phyloP scores from a whole-genome alignment of 2,888 invertebrate genomes.

The Thysanoteuthis rhombus region DNA sequence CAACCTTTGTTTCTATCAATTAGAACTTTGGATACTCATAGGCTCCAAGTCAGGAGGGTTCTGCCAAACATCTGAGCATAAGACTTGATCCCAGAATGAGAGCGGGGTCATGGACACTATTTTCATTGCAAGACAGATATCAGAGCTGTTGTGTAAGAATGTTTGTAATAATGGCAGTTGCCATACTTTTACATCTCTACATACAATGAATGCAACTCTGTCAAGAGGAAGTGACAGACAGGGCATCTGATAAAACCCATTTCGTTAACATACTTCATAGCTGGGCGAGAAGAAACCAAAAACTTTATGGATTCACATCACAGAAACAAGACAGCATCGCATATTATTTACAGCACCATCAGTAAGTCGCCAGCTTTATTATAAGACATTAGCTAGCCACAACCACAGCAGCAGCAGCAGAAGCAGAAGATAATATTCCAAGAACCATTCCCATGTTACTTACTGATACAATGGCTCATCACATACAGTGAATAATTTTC shows the following conservation, averaged over 20 bases:
- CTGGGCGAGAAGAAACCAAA: not conserved
- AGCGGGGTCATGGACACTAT: too few species aligned
- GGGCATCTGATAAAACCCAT: not conserved
- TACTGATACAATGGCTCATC: slow-evolving; percentile 23
- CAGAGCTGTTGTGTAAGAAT: too few species aligned
- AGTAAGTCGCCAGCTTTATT: not conserved
- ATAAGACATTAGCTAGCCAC: not conserved
- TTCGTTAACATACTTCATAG: not conserved
- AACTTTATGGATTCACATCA: not conserved
- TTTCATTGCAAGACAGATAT: too few species aligned
- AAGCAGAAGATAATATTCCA: not conserved
- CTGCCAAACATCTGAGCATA: too few species aligned
- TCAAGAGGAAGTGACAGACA: not conserved
- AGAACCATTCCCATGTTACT: slow-evolving; percentile 17
- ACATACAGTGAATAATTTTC: slow-evolving; percentile 29
- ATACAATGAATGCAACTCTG: not conserved
- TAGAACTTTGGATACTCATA: too few species aligned
- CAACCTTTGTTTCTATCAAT: too few species aligned
- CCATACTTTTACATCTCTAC: too few species aligned
- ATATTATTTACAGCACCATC: not conserved
- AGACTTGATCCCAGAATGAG: too few species aligned
- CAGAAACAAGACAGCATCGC: too few species aligned
- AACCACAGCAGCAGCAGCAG: not conserved
- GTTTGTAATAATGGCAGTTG: too few species aligned
- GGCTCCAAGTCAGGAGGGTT: too few species aligned